phyloP scores from a whole-genome alignment of 1,140 invertebrate species.

The Hyphantria cunea region DNA sequence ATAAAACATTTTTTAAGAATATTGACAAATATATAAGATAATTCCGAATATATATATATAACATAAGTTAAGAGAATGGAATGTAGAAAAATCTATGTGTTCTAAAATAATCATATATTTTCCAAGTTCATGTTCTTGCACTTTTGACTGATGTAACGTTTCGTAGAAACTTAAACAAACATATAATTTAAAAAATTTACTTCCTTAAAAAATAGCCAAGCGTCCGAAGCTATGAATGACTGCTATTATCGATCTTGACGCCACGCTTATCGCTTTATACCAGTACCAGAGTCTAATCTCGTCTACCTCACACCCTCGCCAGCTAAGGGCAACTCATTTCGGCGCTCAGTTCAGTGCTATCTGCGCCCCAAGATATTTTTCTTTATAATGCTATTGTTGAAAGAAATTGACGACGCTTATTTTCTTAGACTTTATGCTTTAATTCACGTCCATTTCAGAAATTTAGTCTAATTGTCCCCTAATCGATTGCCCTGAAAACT shows the following conservation, averaged over 20 bases:
- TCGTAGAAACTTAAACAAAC: too few relatives aligned
- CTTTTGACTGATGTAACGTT: too few relatives aligned
- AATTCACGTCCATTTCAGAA: slow-evolving; percentile 8
- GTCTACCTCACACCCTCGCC: slow-evolving; percentile 73
- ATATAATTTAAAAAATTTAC: too few relatives aligned
- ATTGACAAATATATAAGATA: too few relatives aligned
- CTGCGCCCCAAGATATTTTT: slow-evolving; percentile 77
- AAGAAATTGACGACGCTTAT: slow-evolving; percentile 52
- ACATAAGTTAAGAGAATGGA: too few relatives aligned
- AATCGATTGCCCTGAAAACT: neutral
- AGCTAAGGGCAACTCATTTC: slow-evolving; percentile 79
- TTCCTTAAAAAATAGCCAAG: too few relatives aligned
- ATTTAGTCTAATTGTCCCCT: slow-evolving; percentile 24
- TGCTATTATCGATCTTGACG: neutral
- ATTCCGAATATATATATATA: too few relatives aligned
- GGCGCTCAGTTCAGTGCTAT: slow-evolving; percentile 73
- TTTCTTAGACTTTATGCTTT: slow-evolving; percentile 32
- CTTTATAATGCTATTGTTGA: slow-evolving; percentile 74
- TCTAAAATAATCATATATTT: too few relatives aligned
- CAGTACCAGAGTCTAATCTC: slow-evolving; percentile 51
- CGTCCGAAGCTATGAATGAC: too few relatives aligned
- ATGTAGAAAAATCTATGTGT: too few relatives aligned
- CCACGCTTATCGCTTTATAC: slow-evolving; percentile 12
- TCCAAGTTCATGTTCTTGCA: too few relatives aligned
- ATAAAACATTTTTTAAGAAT: too few relatives aligned